phyloP scores from a whole-genome alignment of 2,888 invertebrate species.

The Erebia palarica region DNA sequence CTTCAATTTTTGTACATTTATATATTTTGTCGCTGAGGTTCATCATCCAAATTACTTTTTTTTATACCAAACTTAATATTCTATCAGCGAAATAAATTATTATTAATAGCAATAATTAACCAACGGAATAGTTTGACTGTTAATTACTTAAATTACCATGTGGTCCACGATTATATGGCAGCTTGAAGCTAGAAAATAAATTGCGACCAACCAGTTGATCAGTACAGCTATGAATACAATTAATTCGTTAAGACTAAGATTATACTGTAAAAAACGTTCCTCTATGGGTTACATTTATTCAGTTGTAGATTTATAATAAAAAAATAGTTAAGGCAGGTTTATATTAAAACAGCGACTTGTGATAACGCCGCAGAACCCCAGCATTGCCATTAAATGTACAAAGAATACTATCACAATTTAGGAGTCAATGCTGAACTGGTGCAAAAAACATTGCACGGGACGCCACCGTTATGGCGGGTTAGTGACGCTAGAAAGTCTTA shows the following conservation, averaged over 20 bases:
- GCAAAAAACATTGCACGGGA: background rate
- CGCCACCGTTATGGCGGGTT: background rate
- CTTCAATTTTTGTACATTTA: no score
- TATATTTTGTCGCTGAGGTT: background rate
- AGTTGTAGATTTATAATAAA: constrained; percentile 39
- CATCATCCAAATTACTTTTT: background rate
- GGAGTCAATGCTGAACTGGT: background rate
- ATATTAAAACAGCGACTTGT: background rate
- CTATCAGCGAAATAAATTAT: constrained; percentile 13
- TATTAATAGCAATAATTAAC: constrained; percentile 23
- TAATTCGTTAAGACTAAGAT: constrained; percentile 48
- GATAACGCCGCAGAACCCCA: background rate
- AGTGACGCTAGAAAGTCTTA: background rate
- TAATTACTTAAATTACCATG: constrained; percentile 16
- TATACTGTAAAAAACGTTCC: constrained; percentile 52
- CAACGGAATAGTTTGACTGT: constrained; percentile 6
- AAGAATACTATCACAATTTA: background rate
- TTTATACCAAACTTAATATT: background rate
- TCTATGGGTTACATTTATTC: constrained; percentile 45
- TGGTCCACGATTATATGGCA: constrained; percentile 31
- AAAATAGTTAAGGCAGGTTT: constrained; percentile 9
- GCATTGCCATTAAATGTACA: background rate
- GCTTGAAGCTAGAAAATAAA: constrained; percentile 39
- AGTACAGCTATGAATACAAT: constrained; percentile 43
- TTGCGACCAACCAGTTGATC: constrained; percentile 61